phyloP scores from a whole-genome alignment of 2,113 vertebrate genomes.

The mouse (Mus musculus) region DNA sequence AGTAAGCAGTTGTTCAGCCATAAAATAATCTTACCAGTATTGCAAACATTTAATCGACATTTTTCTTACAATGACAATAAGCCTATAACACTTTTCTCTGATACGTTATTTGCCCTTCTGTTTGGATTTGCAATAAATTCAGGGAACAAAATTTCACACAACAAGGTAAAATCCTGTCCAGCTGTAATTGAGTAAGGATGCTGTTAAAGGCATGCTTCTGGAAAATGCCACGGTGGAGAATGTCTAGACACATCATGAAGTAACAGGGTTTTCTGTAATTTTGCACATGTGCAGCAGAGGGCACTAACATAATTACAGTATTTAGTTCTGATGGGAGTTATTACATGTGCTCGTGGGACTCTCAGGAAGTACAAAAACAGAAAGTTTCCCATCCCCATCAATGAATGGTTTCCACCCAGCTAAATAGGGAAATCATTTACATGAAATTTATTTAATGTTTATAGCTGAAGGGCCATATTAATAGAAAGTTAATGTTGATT shows the following conservation, averaged over 20 bases:
- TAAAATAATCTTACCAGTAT: slow-evolving; percentile 52
- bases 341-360: slow-evolving; percentile 68
- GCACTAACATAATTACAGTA: slow-evolving; percentile 76
- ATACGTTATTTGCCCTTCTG: slow-evolving; percentile 41
- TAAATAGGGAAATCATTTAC: slow-evolving; percentile 74
- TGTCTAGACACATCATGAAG: slow-evolving; percentile 58
- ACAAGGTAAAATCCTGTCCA: slow-evolving; percentile 21
- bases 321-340: slow-evolving; percentile 69
- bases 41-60: slow-evolving; percentile 39
- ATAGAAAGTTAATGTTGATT: slow-evolving; percentile 81
- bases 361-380: slow-evolving; percentile 65
- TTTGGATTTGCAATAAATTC: slow-evolving; percentile 35
- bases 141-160: slow-evolving; percentile 51
- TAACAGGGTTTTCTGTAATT: slow-evolving; percentile 70
- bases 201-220: slow-evolving; percentile 47
- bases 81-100: not conserved
- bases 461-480: slow-evolving; percentile 76
- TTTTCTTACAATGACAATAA: slow-evolving; percentile 26
- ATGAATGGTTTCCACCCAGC: slow-evolving; percentile 71
- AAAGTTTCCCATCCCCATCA: slow-evolving; percentile 72
- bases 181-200: slow-evolving; percentile 53
- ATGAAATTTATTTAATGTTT: slow-evolving; percentile 82
- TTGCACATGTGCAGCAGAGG: slow-evolving; percentile 78
- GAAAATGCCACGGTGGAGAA: slow-evolving; percentile 39
- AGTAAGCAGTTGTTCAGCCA: slow-evolving; percentile 17